Conservation (phyloP, 2,113 vertebrate species). For the Spizaetus ornatus region DNA sequence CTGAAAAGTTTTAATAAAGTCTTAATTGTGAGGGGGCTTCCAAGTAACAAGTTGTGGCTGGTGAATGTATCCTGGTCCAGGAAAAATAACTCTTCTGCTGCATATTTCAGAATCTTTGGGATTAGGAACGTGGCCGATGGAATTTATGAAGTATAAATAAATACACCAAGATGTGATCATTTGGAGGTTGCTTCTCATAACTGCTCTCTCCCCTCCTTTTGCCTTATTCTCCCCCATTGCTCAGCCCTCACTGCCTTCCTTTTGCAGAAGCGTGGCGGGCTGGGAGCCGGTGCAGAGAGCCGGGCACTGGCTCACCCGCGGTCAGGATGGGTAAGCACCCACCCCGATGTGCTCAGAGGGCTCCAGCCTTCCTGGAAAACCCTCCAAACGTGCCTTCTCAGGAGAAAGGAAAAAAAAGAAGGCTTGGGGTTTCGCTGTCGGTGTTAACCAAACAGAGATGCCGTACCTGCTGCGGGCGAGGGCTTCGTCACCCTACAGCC, state of each 20-base stretch:
- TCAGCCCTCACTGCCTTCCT: background rate
- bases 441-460: background rate
- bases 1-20: conserved; percentile 9
- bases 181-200: background rate
- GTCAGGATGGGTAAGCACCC: accelerated
- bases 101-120: background rate
- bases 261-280: accelerated
- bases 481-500: accelerated
- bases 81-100: background rate
- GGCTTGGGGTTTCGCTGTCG: accelerated
- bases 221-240: background rate
- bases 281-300: background rate
- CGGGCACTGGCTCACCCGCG: background rate
- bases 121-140: accelerated
- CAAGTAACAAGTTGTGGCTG: background rate
- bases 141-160: background rate
- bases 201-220: background rate
- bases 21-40: background rate
- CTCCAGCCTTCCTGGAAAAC: background rate
- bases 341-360: accelerated
- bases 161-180: background rate
- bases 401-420: background rate
- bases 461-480: background rate
- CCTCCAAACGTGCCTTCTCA: background rate
- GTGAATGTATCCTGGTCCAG: background rate